A percentile compares a stretch with the other conserved stretches of the same genome.
phyloP scores from a whole-genome alignment of 2,888 invertebrate genomes.

The Phyllotreta striolata region DNA sequence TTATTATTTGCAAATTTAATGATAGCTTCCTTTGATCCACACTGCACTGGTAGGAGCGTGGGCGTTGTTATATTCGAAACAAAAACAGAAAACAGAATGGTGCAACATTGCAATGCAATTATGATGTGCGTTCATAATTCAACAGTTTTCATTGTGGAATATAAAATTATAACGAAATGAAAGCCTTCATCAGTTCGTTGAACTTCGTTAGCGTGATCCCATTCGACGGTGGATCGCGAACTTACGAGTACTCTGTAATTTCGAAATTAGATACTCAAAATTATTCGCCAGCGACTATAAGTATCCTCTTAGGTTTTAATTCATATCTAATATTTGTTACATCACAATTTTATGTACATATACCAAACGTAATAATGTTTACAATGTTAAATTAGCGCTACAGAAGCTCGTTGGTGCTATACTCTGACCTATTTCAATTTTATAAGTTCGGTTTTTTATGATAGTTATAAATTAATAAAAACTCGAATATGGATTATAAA shows the following conservation, averaged over 20 bases:
- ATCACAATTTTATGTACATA: too few relatives aligned
- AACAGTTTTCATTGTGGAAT: conserved; percentile 34
- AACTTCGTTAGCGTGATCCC: conserved; percentile 26
- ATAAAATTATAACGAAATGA: conserved; percentile 32
- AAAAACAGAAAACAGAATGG: conserved; percentile 37
- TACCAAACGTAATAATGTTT: too few relatives aligned
- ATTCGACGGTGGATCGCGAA: conserved; percentile 14
- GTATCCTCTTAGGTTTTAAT: too few relatives aligned
- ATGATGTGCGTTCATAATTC: conserved; percentile 36
- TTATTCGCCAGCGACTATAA: neutral
- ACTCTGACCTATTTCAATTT: too few relatives aligned
- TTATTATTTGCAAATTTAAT: too few relatives aligned
- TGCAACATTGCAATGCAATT: conserved; percentile 32
- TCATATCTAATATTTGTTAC: too few relatives aligned
- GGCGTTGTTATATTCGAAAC: conserved; percentile 30
- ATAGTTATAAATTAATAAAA: too few relatives aligned
- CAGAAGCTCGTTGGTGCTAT: too few relatives aligned
- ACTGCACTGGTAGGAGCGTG: conserved; percentile 12
- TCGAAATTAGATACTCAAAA: conserved; percentile 9
- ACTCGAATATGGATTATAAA: too few relatives aligned
- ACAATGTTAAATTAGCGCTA: too few relatives aligned
- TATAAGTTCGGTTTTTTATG: too few relatives aligned
- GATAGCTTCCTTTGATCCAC: too few relatives aligned
- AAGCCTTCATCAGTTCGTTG: conserved; percentile 22
- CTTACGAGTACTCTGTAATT: conserved; percentile 7